Conservation (phyloP, 1,140 invertebrate genomes). For the Hestina assimilis region DNA sequence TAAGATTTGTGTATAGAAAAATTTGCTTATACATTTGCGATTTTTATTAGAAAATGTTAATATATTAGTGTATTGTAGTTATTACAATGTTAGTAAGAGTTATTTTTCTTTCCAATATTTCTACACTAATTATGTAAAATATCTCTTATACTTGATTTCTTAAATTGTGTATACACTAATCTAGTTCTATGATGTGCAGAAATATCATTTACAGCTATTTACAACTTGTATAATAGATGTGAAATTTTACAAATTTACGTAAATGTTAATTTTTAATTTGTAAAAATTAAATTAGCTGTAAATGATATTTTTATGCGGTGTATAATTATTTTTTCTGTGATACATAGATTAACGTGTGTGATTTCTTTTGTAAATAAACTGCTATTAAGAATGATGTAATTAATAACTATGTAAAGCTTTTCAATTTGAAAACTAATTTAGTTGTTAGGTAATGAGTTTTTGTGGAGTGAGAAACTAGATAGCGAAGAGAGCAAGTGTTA, state of each 20-base stretch:
- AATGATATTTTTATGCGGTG: slow-evolving; percentile 40
- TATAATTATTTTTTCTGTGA: slow-evolving; percentile 77
- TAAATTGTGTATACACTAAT: slow-evolving; percentile 16
- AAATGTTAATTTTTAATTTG: slow-evolving; percentile 6
- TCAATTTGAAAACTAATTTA: slow-evolving; percentile 54
- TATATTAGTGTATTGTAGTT: slow-evolving; percentile 18
- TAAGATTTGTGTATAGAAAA: slow-evolving; percentile 23
- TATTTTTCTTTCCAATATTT: slow-evolving; percentile 1
- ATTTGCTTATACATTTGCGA: slow-evolving; percentile 29
- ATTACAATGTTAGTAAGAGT: neutral
- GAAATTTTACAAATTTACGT: neutral
- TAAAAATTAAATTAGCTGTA: slow-evolving; percentile 14
- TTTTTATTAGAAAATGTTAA: slow-evolving; percentile 24
- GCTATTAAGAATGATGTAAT: slow-evolving; percentile 44
- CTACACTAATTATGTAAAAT: neutral
- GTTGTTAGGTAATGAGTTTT: slow-evolving; percentile 41
- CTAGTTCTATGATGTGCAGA: slow-evolving; percentile 25
- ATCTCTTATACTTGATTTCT: slow-evolving; percentile 4
- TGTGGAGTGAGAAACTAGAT: slow-evolving; percentile 55
- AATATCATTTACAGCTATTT: slow-evolving; percentile 23
- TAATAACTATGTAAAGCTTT: slow-evolving; percentile 56
- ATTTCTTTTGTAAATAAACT: slow-evolving; percentile 58
- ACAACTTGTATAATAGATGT: slow-evolving; percentile 9
- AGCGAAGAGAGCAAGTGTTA: slow-evolving; percentile 38
- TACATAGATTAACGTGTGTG: slow-evolving; percentile 69